Percentiles rank a stretch among this genome's conserved stretches.
phyloP scores from a whole-genome alignment of 2,888 invertebrate species.

The Caenorhabditis japonica region DNA sequence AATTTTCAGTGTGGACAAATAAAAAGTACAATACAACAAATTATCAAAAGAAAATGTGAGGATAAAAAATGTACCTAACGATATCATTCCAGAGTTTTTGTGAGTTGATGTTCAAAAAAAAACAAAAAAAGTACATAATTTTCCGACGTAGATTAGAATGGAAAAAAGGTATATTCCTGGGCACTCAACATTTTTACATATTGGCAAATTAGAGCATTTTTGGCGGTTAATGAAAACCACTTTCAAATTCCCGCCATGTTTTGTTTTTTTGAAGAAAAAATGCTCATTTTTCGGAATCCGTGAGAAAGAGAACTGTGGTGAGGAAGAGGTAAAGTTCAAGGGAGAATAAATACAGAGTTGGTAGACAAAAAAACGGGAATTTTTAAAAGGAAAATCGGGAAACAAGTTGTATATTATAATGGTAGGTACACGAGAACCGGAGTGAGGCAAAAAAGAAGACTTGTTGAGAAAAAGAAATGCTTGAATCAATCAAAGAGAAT shows the following conservation, averaged over 20 bases:
- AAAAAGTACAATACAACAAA: background rate
- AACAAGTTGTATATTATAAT: too few species aligned
- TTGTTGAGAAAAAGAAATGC: background rate
- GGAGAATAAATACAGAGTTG: constrained; percentile 21
- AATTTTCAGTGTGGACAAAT: background rate
- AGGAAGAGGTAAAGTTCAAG: constrained; percentile 10
- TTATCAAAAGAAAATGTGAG: background rate
- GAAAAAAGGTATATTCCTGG: constrained; percentile 28
- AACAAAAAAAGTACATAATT: constrained; percentile 25
- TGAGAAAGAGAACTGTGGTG: constrained; percentile 20
- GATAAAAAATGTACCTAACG: constrained; percentile 37
- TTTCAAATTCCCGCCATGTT: too few species aligned
- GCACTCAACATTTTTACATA: constrained; percentile 51
- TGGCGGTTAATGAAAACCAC: background rate
- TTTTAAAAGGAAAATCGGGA: background rate
- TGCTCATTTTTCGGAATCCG: constrained; percentile 10
- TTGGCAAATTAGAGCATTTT: constrained; percentile 12
- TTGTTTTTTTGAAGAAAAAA: too few species aligned
- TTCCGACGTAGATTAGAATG: constrained; percentile 3
- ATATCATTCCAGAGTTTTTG: constrained; percentile 32
- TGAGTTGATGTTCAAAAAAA: background rate
- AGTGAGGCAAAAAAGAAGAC: constrained; percentile 21
- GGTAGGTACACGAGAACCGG: constrained; percentile 3
- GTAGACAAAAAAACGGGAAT: background rate
- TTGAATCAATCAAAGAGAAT: constrained; percentile 7